A percentile compares a stretch with the other conserved stretches of the same genome.
phyloP scores from a whole-genome alignment of 2,113 vertebrate species.

The Myocastor coypus region DNA sequence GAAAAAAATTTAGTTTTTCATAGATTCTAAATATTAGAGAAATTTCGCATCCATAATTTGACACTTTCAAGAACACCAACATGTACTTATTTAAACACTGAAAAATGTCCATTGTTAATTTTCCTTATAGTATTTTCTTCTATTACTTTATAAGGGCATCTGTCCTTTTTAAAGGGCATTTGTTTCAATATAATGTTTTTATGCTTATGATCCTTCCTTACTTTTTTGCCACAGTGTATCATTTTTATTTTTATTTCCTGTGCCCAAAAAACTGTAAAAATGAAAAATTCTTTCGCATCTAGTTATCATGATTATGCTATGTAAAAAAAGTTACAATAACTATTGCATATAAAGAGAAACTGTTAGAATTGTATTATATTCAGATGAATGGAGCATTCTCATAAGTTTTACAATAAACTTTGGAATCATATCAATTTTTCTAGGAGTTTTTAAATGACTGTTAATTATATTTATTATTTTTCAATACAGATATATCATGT shows the following conservation, averaged over 20 bases:
- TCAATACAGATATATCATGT: not conserved
- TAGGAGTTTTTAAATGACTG: not conserved
- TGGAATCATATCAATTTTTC: not conserved
- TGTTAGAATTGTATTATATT: not conserved
- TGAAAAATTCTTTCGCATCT: not conserved
- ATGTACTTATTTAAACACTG: not conserved
- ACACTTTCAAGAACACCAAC: not conserved
- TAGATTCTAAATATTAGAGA: not conserved
- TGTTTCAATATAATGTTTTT: not conserved
- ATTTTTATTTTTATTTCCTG: conserved; percentile 6
- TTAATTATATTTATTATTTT: not conserved
- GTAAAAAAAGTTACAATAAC: not conserved
- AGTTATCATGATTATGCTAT: not conserved
- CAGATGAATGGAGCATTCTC: not conserved
- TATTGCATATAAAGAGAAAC: conserved; percentile 20
- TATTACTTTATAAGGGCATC: not conserved
- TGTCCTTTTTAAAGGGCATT: too few relatives aligned
- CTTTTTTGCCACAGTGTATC: not conserved
- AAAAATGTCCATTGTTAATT: not conserved
- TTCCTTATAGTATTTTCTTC: not conserved
- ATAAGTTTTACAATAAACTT: not conserved
- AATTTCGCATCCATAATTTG: not conserved
- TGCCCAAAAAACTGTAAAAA: not conserved
- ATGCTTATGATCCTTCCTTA: not conserved
- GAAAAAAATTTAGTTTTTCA: not conserved